phyloP scores from a whole-genome alignment of 37 sponge, comb jelly and placozoan species.

The Ephydatia muelleri region DNA sequence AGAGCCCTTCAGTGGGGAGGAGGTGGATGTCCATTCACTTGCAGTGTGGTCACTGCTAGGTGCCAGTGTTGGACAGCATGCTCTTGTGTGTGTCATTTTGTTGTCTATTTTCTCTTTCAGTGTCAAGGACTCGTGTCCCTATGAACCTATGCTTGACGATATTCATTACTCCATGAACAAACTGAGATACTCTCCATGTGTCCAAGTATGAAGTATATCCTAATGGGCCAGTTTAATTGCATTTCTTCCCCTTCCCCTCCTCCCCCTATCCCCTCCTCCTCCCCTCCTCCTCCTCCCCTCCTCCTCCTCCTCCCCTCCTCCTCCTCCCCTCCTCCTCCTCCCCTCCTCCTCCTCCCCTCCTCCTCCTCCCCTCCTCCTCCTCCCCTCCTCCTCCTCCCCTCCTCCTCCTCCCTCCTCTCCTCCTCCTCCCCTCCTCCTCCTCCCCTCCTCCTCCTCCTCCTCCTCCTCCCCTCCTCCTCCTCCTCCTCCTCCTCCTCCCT shows the following conservation, averaged over 20 bases:
- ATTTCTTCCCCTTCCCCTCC: background rate
- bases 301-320: background rate
- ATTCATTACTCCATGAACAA: conserved; percentile 66
- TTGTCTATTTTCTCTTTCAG: conserved; percentile 4
- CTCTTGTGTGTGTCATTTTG: no score
- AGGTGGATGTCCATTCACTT: no score
- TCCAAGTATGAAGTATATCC: conserved; percentile 36
- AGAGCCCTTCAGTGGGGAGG: no score
- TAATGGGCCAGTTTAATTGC: background rate
- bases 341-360: background rate
- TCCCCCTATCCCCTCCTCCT: background rate
- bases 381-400: background rate
- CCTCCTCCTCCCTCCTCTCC: background rate
- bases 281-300: background rate
- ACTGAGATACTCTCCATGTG: conserved; percentile 64
- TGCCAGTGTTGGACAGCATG: no score
- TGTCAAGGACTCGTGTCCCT: conserved; percentile 43
- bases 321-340: background rate
- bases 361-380: no score
- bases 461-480: background rate
- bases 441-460: background rate
- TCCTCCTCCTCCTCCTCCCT: background rate
- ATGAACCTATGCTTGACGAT: conserved; percentile 78
- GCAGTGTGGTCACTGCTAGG: no score
- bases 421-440: background rate